Evolutionary conservation across 2,113 vertebrate genomes (phyloP).

Genomic region (Cercopithecus mona): DNA sequence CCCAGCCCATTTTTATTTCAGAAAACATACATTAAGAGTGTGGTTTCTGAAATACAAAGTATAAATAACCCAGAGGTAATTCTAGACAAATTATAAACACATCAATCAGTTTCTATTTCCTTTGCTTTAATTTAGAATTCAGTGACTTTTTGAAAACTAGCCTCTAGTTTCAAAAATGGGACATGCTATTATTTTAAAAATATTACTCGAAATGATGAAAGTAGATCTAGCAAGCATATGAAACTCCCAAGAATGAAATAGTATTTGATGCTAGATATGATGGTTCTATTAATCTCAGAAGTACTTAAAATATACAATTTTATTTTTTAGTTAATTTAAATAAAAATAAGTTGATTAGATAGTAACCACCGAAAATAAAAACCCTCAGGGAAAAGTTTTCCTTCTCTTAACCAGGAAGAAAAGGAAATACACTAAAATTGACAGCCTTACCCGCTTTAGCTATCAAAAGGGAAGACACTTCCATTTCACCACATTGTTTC

Average conservation of each 20-base stretch:
- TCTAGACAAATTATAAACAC: slow-evolving; percentile 35
- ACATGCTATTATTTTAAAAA: slow-evolving; percentile 4
- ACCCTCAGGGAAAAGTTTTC: not conserved
- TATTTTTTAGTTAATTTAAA: slow-evolving; percentile 38
- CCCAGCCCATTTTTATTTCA: no score
- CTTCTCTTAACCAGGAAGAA: not conserved
- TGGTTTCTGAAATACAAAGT: slow-evolving; percentile 46
- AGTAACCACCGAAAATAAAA: not conserved
- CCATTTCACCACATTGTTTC: not conserved
- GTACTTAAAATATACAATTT: slow-evolving; percentile 18
- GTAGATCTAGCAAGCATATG: not conserved
- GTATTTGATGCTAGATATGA: slow-evolving; percentile 16
- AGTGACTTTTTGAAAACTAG: slow-evolving; percentile 35
- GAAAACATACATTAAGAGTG: no score
- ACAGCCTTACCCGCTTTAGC: not conserved
- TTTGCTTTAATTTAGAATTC: slow-evolving; percentile 58
- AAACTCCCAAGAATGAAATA: slow-evolving; percentile 14
- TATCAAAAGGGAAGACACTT: not conserved
- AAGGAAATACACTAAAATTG: not conserved
- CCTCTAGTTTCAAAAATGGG: not conserved
- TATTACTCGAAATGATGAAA: slow-evolving; percentile 29
- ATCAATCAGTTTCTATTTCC: not conserved
- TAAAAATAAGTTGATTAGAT: not conserved
- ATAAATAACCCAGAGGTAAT: slow-evolving; percentile 18
- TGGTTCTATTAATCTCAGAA: slow-evolving; percentile 17